Conservation (phyloP, 2,113 vertebrate genomes). For the Bufo bufo region DNA sequence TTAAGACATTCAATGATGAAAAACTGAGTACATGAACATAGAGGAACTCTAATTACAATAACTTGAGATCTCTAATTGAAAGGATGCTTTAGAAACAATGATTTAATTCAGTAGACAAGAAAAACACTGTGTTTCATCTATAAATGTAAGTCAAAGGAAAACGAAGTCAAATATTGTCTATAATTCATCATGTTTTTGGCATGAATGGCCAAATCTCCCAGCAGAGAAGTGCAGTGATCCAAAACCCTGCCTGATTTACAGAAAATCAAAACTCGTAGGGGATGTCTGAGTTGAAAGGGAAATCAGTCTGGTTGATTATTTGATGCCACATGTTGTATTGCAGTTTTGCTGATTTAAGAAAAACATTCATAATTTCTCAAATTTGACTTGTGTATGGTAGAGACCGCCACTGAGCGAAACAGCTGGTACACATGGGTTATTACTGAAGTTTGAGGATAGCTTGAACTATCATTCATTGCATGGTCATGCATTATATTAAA, state of each 20-base stretch:
- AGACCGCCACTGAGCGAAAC: too few species aligned
- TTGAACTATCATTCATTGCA: too few species aligned
- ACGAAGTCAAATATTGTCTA: constrained; percentile 22
- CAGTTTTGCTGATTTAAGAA: background rate
- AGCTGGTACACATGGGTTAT: background rate
- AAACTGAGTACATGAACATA: constrained; percentile 67
- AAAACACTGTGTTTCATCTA: constrained; percentile 1
- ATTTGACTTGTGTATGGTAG: background rate
- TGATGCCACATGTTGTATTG: background rate
- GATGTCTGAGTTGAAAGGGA: background rate
- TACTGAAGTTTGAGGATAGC: too few species aligned
- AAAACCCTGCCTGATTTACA: background rate
- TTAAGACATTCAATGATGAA: constrained; percentile 68
- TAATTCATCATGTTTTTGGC: background rate
- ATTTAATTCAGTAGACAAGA: constrained; percentile 64
- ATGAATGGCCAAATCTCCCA: constrained; percentile 17
- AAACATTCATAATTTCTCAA: background rate
- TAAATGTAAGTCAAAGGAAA: background rate
- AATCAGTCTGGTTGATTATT: background rate
- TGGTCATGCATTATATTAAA: too few species aligned
- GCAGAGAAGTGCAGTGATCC: constrained; percentile 9
- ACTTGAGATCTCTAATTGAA: constrained; percentile 67
- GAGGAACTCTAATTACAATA: constrained; percentile 67
- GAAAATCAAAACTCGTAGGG: background rate
- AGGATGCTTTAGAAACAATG: constrained; percentile 69